Percentiles rank a stretch among this genome's conserved stretches.
phyloP scores from a whole-genome alignment of 2,113 vertebrate genomes.

The Galemys pyrenaicus region DNA sequence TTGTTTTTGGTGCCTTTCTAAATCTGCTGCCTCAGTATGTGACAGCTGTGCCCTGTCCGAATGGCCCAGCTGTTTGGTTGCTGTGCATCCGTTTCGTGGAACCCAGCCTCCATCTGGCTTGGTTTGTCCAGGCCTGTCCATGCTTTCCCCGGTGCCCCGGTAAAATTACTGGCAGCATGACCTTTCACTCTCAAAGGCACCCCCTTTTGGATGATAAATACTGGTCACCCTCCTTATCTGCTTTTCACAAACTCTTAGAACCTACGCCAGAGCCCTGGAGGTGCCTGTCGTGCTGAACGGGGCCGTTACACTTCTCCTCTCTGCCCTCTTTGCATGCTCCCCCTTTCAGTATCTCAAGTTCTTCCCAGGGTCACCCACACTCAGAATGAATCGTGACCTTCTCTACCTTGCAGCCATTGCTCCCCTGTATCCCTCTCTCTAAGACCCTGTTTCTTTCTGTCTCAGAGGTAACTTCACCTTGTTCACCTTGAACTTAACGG shows the following conservation, averaged over 20 bases:
- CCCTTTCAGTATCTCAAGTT: not conserved
- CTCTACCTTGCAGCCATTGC: not conserved
- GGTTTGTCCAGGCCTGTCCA: not conserved
- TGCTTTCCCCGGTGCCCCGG: not conserved
- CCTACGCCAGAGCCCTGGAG: fast-evolving
- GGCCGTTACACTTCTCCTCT: not conserved
- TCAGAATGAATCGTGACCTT: not conserved
- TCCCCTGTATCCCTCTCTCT: not conserved
- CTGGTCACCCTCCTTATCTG: not conserved
- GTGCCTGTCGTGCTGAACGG: not conserved
- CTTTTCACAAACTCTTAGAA: not conserved
- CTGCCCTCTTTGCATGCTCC: not conserved
- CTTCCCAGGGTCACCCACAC: not conserved
- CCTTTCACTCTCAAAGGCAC: not conserved
- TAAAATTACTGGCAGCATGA: not conserved
- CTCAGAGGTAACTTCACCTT: not conserved
- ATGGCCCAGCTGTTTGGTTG: not conserved
- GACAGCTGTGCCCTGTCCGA: not conserved
- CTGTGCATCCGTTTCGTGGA: not conserved
- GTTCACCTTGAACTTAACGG: not conserved
- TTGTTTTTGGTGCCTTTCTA: not conserved
- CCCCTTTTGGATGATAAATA: not conserved
- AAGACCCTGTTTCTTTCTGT: not conserved
- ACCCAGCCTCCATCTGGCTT: not conserved
- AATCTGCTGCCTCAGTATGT: not conserved